phyloP scores from a whole-genome alignment of 2,888 invertebrate species.

The Phaonia tiefii region DNA sequence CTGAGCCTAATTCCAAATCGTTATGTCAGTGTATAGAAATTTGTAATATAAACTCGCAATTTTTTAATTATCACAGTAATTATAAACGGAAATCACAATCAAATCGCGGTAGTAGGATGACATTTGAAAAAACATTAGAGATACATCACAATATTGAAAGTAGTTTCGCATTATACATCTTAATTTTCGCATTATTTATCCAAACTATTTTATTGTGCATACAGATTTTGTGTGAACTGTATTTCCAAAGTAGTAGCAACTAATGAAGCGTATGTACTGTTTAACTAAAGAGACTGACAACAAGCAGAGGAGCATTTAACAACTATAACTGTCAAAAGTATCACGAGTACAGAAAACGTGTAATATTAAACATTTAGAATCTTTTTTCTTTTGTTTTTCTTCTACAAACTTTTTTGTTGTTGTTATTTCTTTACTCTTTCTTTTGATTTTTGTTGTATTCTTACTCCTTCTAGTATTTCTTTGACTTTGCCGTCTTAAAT shows the following conservation, averaged over 20 bases:
- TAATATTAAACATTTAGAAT: constrained; percentile 36
- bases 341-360: constrained; percentile 40
- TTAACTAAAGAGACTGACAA: constrained; percentile 41
- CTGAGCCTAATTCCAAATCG: too few relatives aligned
- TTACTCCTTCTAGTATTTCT: constrained; percentile 13
- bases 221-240: too few relatives aligned
- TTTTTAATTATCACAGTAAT: too few relatives aligned
- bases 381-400: constrained; percentile 17
- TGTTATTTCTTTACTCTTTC: constrained; percentile 31
- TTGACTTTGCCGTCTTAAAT: constrained; percentile 55
- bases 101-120: too few relatives aligned
- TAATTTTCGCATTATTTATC: too few relatives aligned
- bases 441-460: constrained; percentile 2
- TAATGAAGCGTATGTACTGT: constrained; percentile 44
- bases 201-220: too few relatives aligned
- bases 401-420: constrained; percentile 3
- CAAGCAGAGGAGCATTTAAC: background rate
- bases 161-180: too few relatives aligned
- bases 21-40: too few relatives aligned
- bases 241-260: background rate
- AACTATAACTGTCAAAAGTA: constrained; percentile 23
- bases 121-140: too few relatives aligned
- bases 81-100: too few relatives aligned
- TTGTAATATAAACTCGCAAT: too few relatives aligned
- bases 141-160: too few relatives aligned